These are phyloP conservation scores for Spondyliosoma cantharus DNA, from an alignment of 2,797 vertebrate species.

Conservation along the genomic window DNA sequence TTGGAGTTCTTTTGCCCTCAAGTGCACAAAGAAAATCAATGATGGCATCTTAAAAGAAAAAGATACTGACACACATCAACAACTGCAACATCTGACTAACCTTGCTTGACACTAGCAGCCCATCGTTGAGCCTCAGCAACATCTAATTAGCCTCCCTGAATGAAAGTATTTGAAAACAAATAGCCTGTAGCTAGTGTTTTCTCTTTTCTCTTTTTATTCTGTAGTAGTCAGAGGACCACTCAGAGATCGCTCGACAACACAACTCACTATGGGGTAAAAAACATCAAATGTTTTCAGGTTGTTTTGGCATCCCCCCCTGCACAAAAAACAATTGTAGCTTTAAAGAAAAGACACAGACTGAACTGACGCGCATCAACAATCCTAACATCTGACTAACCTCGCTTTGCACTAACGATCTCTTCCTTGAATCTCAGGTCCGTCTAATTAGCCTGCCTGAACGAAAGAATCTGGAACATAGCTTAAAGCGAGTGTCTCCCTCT, in stretches of 20 bases:
- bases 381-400: constrained; percentile 4
- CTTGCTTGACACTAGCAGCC: not conserved
- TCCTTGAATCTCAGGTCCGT: not conserved
- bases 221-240: constrained; percentile 8
- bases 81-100: constrained; percentile 9
- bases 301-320: not conserved
- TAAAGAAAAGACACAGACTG: not conserved
- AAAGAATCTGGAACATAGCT: constrained; percentile 19
- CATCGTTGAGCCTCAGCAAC: not conserved
- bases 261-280: not conserved
- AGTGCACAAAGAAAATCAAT: not conserved
- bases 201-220: constrained; percentile 12
- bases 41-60: constrained; percentile 8
- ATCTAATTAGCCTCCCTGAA: constrained; percentile 28
- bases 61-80: constrained; percentile 15
- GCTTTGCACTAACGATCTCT: not conserved
- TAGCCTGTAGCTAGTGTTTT: constrained; percentile 16
- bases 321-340: not conserved
- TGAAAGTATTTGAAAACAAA: constrained; percentile 2
- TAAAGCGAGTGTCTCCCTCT: constrained; percentile 3
- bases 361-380: constrained; percentile 20
- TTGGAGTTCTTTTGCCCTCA: not conserved
- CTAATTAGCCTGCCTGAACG: constrained; percentile 28
- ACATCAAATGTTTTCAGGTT: not conserved
- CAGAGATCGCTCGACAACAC: constrained; percentile 11